Conservation (phyloP, 2,888 invertebrate genomes). For the Xestia sexstrigata region DNA sequence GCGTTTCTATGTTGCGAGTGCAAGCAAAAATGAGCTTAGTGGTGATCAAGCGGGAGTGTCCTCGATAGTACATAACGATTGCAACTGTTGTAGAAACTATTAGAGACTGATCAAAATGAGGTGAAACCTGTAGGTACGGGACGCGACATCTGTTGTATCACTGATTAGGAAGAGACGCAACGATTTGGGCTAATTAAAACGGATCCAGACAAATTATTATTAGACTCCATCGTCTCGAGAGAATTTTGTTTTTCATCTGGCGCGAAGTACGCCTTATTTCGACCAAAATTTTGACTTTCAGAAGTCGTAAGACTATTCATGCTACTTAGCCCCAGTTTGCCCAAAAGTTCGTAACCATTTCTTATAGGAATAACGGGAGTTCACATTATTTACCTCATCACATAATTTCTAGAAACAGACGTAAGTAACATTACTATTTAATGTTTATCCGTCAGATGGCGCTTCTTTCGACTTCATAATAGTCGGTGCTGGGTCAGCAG, state of each 20-base stretch:
- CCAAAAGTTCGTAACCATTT: not conserved
- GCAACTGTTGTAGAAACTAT: not conserved
- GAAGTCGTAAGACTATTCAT: not conserved
- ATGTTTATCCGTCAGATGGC: constrained; percentile 47
- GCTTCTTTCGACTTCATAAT: constrained; percentile 89
- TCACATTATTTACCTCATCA: not conserved
- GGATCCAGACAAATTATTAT: not conserved
- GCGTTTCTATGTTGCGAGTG: too few relatives aligned
- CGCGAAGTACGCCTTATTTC: not conserved
- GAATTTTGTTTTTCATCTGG: not conserved
- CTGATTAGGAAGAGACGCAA: not conserved
- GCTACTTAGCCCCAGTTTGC: not conserved
- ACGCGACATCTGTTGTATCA: not conserved
- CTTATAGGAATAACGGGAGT: too few relatives aligned
- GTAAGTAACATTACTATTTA: not conserved
- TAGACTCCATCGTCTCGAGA: not conserved
- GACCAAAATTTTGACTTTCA: not conserved
- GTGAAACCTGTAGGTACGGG: not conserved
- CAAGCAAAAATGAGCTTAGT: too few relatives aligned
- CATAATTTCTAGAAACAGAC: not conserved
- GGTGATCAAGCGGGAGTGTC: too few relatives aligned
- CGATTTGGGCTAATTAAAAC: not conserved
- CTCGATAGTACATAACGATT: too few relatives aligned
- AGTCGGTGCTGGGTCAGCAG: constrained; percentile 91
- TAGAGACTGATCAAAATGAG: not conserved